Percentiles rank a stretch among this genome's conserved stretches.
These are phyloP conservation scores for Tetheella fluctuosa DNA, from an alignment of 2,888 invertebrate species.

Conservation along the genomic window DNA sequence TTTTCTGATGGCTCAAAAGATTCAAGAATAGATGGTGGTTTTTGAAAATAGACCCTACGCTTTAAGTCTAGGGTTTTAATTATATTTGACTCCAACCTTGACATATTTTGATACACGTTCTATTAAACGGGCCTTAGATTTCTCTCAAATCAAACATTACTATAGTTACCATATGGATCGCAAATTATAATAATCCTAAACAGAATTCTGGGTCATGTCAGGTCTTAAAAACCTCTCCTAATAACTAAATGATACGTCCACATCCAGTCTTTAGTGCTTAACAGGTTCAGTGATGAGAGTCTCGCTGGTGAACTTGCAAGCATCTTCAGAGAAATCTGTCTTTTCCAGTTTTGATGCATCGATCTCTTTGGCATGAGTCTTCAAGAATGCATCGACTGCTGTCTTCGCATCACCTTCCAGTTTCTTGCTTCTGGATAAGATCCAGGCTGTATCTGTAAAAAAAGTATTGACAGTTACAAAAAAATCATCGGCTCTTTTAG, in stretches of 20 bases:
- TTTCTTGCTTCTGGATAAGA: slow-evolving; percentile 63
- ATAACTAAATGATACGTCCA: background rate
- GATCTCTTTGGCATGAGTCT: slow-evolving; percentile 57
- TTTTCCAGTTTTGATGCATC: slow-evolving; percentile 55
- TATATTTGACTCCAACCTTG: too few species aligned
- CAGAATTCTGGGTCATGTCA: too few species aligned
- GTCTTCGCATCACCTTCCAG: slow-evolving; percentile 65
- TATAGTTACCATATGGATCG: too few species aligned
- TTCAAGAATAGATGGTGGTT: too few species aligned
- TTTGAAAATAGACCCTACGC: too few species aligned
- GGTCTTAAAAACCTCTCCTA: background rate
- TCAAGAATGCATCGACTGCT: slow-evolving; percentile 64
- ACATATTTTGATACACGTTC: too few species aligned
- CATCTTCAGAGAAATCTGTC: slow-evolving; percentile 66
- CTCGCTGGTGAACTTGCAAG: slow-evolving; percentile 63
- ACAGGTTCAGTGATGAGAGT: slow-evolving; percentile 48
- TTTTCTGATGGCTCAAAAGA: too few species aligned
- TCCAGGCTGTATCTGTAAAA: slow-evolving; percentile 65
- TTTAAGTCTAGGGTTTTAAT: too few species aligned
- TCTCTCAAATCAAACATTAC: too few species aligned
- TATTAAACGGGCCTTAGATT: too few species aligned
- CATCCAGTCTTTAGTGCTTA: slow-evolving; percentile 38
- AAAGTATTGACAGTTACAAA: background rate
- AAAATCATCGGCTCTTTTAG: too few species aligned
- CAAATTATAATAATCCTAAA: too few species aligned